Conservation (phyloP, 2,797 vertebrate species). For the Graptemys geographica region DNA sequence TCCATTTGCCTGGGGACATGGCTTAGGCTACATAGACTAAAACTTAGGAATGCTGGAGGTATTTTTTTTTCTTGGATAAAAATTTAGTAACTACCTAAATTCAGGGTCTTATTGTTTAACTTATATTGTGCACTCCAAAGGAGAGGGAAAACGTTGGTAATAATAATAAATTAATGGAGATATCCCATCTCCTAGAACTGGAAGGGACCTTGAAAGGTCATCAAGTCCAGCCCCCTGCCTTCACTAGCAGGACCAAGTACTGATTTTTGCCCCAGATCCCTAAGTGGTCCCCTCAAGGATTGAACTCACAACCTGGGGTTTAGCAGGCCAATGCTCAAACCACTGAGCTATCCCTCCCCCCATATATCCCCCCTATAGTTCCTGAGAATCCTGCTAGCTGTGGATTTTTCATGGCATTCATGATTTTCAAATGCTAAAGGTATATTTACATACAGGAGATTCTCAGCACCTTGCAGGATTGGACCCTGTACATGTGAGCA, state of each 20-base stretch:
- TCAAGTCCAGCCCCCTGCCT: too few species aligned
- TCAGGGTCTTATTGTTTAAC: not conserved
- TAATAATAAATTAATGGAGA: too few species aligned
- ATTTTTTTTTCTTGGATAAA: not conserved
- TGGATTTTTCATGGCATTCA: not conserved
- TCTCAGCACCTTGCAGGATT: not conserved
- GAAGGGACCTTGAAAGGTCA: too few species aligned
- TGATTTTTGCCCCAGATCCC: too few species aligned
- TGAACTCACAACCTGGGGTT: too few species aligned
- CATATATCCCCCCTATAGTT: not conserved
- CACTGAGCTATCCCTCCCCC: too few species aligned
- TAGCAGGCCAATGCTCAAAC: too few species aligned
- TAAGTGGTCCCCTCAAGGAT: too few species aligned
- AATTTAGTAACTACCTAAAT: not conserved
- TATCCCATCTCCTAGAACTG: too few species aligned
- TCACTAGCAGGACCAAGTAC: too few species aligned
- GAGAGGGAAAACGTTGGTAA: accelerated
- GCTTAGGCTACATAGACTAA: not conserved
- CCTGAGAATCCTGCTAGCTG: not conserved
- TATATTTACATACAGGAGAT: not conserved
- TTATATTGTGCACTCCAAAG: accelerated
- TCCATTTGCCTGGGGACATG: not conserved
- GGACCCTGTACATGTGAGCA: not conserved
- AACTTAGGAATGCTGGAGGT: not conserved
- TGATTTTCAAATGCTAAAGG: not conserved